phyloP scores from a whole-genome alignment of 2,888 invertebrate genomes.

The Homarus gammarus region DNA sequence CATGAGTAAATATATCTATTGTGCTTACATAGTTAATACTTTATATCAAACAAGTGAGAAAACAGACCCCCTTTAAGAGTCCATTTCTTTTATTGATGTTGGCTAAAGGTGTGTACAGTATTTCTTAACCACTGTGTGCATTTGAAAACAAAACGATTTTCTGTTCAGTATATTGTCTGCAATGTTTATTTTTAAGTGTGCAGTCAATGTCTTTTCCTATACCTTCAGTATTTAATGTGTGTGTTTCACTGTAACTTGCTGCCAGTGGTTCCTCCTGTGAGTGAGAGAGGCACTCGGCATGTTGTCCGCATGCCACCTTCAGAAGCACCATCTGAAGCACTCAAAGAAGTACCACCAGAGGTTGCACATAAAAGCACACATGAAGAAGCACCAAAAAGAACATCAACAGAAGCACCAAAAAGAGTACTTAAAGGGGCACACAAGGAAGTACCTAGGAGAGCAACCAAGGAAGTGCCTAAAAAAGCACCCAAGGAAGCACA shows the following conservation, averaged over 20 bases:
- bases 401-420: background rate
- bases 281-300: background rate
- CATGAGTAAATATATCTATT: no score
- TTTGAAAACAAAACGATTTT: no score
- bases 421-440: background rate
- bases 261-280: background rate
- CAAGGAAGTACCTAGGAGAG: background rate
- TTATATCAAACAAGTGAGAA: no score
- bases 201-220: background rate
- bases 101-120: no score
- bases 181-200: background rate
- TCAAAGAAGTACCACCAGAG: background rate
- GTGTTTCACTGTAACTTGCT: constrained; percentile 6
- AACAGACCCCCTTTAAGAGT: no score
- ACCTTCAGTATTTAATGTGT: background rate
- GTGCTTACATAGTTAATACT: no score
- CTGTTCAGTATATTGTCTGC: background rate
- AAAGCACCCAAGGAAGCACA: no score
- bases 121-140: no score
- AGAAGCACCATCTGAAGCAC: background rate
- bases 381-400: background rate
- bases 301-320: background rate
- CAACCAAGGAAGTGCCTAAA: background rate
- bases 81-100: no score
- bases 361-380: no score